phyloP scores from a whole-genome alignment of 2,888 invertebrate genomes.

The Merodon equestris region DNA sequence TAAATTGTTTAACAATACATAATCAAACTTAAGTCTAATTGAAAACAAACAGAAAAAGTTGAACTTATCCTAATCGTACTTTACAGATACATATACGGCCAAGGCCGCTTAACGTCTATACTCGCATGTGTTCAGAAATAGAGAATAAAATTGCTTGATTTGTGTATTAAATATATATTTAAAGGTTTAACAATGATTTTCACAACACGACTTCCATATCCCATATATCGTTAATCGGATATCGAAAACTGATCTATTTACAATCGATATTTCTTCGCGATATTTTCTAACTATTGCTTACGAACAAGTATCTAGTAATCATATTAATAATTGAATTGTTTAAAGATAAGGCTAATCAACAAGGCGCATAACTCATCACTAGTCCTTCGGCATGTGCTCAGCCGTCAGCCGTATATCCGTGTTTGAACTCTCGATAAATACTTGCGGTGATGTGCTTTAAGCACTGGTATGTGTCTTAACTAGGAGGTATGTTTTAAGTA shows the following conservation, averaged over 20 bases:
- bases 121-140: no score
- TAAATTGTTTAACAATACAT: conserved; percentile 17
- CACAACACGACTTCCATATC: no score
- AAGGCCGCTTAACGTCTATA: no score
- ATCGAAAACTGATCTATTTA: conserved; percentile 34
- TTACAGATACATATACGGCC: conserved; percentile 19
- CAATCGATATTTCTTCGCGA: conserved; percentile 18
- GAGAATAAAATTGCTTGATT: no score
- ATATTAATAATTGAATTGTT: conserved; percentile 11
- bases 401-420: conserved; percentile 14
- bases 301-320: no score
- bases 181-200: no score
- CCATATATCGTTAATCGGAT: background rate
- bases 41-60: background rate
- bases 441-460: conserved; percentile 59
- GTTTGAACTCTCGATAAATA: conserved; percentile 61
- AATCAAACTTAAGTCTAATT: conserved; percentile 40
- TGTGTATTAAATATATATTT: no score
- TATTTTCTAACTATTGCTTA: conserved; percentile 18
- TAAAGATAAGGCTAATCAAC: conserved; percentile 40
- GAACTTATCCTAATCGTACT: conserved; percentile 36
- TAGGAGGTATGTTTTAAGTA: conserved; percentile 53
- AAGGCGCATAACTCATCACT: conserved; percentile 51
- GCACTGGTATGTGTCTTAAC: conserved; percentile 44
- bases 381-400: conserved; percentile 2